phyloP scores from a whole-genome alignment of 2,888 invertebrate species.

The Mellilla xanthometata region DNA sequence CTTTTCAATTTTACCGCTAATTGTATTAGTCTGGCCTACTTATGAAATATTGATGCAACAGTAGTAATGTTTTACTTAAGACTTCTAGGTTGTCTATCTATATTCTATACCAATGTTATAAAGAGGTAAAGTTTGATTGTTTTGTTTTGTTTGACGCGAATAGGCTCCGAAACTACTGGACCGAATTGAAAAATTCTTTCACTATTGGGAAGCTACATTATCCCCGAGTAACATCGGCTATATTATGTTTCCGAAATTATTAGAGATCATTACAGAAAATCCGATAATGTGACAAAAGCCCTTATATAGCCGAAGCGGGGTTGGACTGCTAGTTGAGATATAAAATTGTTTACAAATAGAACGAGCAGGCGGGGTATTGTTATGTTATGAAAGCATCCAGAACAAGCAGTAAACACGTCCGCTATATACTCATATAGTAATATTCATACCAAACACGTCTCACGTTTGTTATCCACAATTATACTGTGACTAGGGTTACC shows the following conservation, averaged over 20 bases:
- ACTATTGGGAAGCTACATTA: too few relatives aligned
- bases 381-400: slow-evolving; percentile 39
- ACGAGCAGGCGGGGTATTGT: slow-evolving; percentile 32
- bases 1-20: slow-evolving; percentile 4
- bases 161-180: too few relatives aligned
- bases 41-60: slow-evolving; percentile 6
- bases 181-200: too few relatives aligned
- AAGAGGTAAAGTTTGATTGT: too few relatives aligned
- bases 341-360: slow-evolving; percentile 42
- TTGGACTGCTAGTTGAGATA: too few relatives aligned
- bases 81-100: slow-evolving; percentile 36
- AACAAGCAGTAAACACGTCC: slow-evolving; percentile 31
- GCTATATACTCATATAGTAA: slow-evolving; percentile 34
- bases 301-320: too few relatives aligned
- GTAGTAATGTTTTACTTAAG: slow-evolving; percentile 34
- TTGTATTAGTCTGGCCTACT: slow-evolving; percentile 18
- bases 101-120: too few relatives aligned
- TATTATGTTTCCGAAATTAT: too few relatives aligned
- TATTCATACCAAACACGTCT: slow-evolving; percentile 32
- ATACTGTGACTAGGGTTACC: neutral
- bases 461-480: slow-evolving; percentile 24
- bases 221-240: too few relatives aligned
- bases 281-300: too few relatives aligned
- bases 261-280: too few relatives aligned
- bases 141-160: too few relatives aligned